Percentiles rank a stretch among this genome's conserved stretches.
phyloP scores from a whole-genome alignment of 2,113 vertebrate genomes.

The Brachyhypopomus gauderio region DNA sequence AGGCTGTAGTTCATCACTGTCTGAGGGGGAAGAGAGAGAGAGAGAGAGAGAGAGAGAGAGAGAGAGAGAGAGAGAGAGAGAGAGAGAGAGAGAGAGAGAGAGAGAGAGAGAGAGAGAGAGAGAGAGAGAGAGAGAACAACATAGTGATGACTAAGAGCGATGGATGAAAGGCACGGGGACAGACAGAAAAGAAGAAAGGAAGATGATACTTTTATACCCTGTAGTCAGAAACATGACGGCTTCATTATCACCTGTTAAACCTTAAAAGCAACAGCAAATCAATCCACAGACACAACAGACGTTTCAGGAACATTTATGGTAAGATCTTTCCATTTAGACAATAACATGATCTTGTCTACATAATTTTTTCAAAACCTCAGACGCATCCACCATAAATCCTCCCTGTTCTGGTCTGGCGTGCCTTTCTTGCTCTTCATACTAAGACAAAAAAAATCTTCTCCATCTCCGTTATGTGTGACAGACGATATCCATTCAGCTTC shows the following conservation, averaged over 20 bases:
- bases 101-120: neutral
- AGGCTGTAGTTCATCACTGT: slow-evolving; percentile 56
- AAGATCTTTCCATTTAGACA: no score
- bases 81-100: neutral
- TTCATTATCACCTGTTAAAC: no score
- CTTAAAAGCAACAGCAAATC: no score
- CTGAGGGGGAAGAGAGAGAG: slow-evolving; percentile 33
- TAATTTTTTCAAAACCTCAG: neutral
- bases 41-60: neutral
- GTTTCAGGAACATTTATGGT: no score
- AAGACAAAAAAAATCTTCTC: neutral
- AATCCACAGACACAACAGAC: no score
- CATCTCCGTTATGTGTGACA: neutral
- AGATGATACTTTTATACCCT: neutral
- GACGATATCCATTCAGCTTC: slow-evolving; percentile 14
- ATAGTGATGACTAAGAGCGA: neutral
- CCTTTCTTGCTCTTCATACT: neutral
- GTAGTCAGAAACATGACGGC: no score
- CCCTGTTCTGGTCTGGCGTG: neutral
- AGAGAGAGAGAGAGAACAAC: neutral
- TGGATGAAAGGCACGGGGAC: neutral
- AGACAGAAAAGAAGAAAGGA: neutral
- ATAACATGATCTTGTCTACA: no score
- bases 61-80: neutral
- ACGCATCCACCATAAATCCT: neutral